Evolutionary conservation across 1,140 invertebrate species (phyloP), one percentile per base, ranked within the genome.

Genomic region (Drosophila elegans): DNA sequence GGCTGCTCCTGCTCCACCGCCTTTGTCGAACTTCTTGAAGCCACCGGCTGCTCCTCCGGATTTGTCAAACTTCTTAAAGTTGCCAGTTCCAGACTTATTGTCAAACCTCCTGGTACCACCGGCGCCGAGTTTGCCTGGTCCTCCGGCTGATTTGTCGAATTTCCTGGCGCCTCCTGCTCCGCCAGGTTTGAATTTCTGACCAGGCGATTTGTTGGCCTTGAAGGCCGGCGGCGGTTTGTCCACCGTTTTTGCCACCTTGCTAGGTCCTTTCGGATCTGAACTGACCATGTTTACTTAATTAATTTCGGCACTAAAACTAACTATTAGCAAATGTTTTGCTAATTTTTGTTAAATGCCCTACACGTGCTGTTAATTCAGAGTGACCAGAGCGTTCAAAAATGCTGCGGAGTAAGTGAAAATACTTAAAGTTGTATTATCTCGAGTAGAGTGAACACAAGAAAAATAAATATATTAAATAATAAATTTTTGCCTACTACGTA

Each of bases 291-390:
- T 72, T 49, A 29, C 4, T 3, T 32, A 36, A 21, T 34, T 7
- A 39, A 39, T 25, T n/a, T 12, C 12, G 39, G 7, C 3, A 16
- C 62, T 39, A 48, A 69, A 41, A 46, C 42, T 38, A 56, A 29
- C 32, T 68, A 38, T 16, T 25, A 38, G 32, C 32, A 69, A 69
- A 71, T 69, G 49, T 51, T 51, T 34, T 51, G n/a, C n/a, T 13
- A 51, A 32, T 3, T 38, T 11, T 48, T 62, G 36, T 49, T 34
- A 2, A 29, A 42, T 21, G 21, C 29, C 39, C 42, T 69, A 71
- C 67, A 71, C 67, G 67, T 71, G 67, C 67, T 62, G 36, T 3
- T 13, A n/a, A 27, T 7, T 25, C n/a, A 63, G 59, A 45, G 62
- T 66, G 59, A 64, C 57, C 62, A 48, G 46, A n/a, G 12, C 1